phyloP scores from a whole-genome alignment of 2,113 vertebrate genomes.

The Eidolon helvum region DNA sequence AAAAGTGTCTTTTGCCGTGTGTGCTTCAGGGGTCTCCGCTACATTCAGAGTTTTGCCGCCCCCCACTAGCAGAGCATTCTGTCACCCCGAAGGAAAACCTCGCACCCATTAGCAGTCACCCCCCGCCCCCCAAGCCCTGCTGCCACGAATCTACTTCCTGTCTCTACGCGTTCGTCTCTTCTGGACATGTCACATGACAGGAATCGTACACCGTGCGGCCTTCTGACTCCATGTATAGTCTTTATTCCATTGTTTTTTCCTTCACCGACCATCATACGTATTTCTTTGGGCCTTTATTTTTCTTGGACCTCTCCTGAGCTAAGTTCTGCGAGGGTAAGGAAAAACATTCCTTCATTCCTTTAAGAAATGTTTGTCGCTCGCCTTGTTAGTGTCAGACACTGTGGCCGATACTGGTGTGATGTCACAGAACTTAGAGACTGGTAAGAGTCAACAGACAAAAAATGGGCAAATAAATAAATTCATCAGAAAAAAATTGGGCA shows the following conservation, averaged over 20 bases:
- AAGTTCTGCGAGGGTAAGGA: neutral
- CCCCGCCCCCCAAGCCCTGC: neutral
- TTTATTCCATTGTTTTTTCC: neutral
- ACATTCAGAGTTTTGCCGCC: neutral
- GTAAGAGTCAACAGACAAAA: neutral
- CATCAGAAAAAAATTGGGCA: too few relatives aligned
- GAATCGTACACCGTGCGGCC: neutral
- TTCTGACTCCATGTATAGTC: neutral
- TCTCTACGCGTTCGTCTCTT: neutral
- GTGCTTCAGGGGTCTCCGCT: neutral
- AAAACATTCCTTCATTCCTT: neutral
- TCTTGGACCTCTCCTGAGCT: neutral
- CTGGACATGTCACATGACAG: neutral
- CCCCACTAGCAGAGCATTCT: neutral
- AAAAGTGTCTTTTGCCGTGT: neutral
- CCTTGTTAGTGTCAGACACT: neutral
- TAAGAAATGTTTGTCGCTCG: neutral
- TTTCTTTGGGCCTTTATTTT: neutral
- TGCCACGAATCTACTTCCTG: neutral
- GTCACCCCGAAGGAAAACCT: neutral
- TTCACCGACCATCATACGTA: neutral
- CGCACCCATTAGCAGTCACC: rapidly evolving
- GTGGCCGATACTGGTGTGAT: neutral
- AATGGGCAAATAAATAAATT: neutral
- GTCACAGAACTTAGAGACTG: neutral